Conservation (phyloP, 1,140 invertebrate species). For the Drosophila malerkotliana region DNA sequence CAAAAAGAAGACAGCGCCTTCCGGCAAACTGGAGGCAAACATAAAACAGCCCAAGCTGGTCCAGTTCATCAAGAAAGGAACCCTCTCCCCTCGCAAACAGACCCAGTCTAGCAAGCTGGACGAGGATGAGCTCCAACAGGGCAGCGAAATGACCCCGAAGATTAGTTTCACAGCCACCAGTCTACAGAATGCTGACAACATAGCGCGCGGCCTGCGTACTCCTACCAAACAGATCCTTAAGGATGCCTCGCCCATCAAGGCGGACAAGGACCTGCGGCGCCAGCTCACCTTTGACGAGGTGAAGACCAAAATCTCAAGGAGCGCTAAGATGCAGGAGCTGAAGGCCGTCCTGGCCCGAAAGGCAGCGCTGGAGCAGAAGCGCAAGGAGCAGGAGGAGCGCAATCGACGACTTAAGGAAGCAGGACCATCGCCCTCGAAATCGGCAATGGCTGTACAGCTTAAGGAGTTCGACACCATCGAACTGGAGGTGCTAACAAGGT, state of each 20-base stretch:
- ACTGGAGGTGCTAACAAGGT: constrained; percentile 90
- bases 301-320: constrained; percentile 87
- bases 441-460: constrained; percentile 84
- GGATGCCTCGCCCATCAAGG: constrained; percentile 65
- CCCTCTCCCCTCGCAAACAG: constrained; percentile 72
- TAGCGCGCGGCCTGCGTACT: constrained; percentile 69
- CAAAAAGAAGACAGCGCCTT: constrained; percentile 46
- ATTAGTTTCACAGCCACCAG: constrained; percentile 37
- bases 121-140: constrained; percentile 14
- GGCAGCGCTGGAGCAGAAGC: constrained; percentile 79
- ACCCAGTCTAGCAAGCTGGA: constrained; percentile 33
- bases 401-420: constrained; percentile 71
- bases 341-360: constrained; percentile 87
- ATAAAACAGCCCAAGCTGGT: constrained; percentile 77
- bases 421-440: constrained; percentile 84
- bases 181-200: constrained; percentile 63
- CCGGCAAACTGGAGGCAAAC: constrained; percentile 52
- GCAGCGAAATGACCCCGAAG: constrained; percentile 67
- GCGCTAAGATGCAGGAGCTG: constrained; percentile 88
- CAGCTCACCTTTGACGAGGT: constrained; percentile 88
- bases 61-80: constrained; percentile 77
- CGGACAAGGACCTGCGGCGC: constrained; percentile 83
- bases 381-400: constrained; percentile 77
- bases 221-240: constrained; percentile 82
- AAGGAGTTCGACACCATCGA: constrained; percentile 90